phyloP scores from a whole-genome alignment of 2,113 vertebrate genomes.

The Agelaius tricolor region DNA sequence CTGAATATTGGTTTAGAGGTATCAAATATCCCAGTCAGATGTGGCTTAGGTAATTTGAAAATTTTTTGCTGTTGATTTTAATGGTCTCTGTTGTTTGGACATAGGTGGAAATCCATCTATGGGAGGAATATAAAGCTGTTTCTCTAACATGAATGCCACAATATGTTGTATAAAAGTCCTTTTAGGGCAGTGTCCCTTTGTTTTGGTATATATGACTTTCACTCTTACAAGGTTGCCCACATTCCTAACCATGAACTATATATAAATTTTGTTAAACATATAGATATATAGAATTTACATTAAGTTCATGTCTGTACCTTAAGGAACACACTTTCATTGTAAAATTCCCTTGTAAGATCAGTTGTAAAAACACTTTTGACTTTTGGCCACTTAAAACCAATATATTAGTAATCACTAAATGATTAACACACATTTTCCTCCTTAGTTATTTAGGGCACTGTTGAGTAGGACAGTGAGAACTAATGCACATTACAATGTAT shows the following conservation, averaged over 20 bases:
- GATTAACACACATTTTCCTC: constrained; percentile 66
- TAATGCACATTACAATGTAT: background rate
- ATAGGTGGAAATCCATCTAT: too few species aligned
- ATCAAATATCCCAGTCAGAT: background rate
- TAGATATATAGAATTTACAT: background rate
- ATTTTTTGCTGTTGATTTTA: background rate
- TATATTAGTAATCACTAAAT: constrained; percentile 75
- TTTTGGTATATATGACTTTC: background rate
- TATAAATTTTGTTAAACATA: background rate
- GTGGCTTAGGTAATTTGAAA: background rate
- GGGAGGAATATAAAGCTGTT: background rate
- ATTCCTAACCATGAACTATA: background rate
- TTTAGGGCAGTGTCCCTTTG: background rate
- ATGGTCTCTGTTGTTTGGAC: background rate
- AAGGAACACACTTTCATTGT: constrained; percentile 18
- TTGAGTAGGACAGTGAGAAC: constrained; percentile 64
- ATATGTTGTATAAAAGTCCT: background rate
- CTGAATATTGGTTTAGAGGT: background rate
- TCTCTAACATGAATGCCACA: background rate
- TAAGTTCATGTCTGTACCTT: background rate
- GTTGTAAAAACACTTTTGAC: background rate
- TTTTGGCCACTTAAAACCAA: constrained; percentile 51
- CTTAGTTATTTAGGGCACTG: constrained; percentile 59
- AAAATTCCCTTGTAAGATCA: background rate
- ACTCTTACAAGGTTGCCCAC: background rate